Evolutionary conservation across 2,888 invertebrate species (phyloP), one percentile per base, ranked within the genome.

Genomic region (Chrysolina americana): DNA sequence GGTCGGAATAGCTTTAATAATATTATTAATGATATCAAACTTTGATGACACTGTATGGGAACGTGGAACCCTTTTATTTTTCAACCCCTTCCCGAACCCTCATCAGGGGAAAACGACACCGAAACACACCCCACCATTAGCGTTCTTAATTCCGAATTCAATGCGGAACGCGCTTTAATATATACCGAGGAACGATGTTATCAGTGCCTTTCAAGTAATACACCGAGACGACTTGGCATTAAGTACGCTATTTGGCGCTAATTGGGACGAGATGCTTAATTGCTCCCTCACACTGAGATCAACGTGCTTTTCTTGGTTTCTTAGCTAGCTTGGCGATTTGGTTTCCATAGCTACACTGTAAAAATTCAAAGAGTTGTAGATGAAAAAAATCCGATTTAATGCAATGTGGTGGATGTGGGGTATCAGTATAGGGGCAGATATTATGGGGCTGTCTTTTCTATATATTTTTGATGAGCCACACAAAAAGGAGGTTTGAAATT

Each of bases 261-360:
- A 86, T 86, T 86, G 85, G 83, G 85, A 86, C 84, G 86, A 82
- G 85, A 86, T 86, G 86, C 86, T 86, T 86, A 86, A 86, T 86
- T 85, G 82, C 84, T 68, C 76, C 74, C 73, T 76, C 79, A 80
- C 77, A 76, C 80, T 74, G 73, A 82, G 80, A 81, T 81, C 82
- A 80, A 81, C 81, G 81, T 81, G 81, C 78, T 75, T 74, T 75
- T 76, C 73, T 72, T 75, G 70, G 76, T 77, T 76, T 78, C 74
- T 69, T 19, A 59, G 21, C 53, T 68, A 13, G 19, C 2, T 47
- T 62, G 19, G 17, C n/a, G 59, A 1, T 23, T 59, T 23, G 15
- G 9, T 59, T 59, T 59, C n/a, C 28, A 11, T 6, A 2, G 59
- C 59, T 59, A 59, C 59, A 59, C 59, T 36, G 59, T 17, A 15